Base-by-base conservation (phyloP, 2,797 vertebrate genomes). In the Ispidina lecontei region DNA sequence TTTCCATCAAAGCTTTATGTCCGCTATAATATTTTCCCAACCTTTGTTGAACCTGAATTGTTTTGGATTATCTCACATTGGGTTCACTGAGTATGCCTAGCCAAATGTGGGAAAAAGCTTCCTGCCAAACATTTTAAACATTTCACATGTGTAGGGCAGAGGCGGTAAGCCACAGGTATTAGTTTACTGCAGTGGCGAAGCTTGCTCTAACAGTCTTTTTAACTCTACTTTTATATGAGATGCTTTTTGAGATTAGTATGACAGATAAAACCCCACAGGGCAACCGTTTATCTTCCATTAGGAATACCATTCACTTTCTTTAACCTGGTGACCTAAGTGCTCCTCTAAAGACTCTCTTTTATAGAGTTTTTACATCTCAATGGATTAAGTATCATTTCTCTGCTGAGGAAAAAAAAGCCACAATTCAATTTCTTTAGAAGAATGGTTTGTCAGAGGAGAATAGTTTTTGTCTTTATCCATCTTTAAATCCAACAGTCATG, bases 41-140 rank as follows among this genome's bases (percentile, higher is more conserved):
- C 97, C 98, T 98, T 98, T 98, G 97, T 84, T 98, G 97, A 98
- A 96, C 94, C 96, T 97, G 97, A 98, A 98, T 98, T 98, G 98
- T 97, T 98, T 97, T 97, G 98, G 98, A 99, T 99, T 99, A 99
- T 98, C 98, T 98, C 98, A 98, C 98, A 96, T 99, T 95, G 82
- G 98, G 98, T 99, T 99, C 99, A 99, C 98, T 97, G 98, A 98
- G 97, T 98, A 98, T 71, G 96, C 97, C 97, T 96, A 94, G 94
- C 90, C 91, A 98, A 98, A 98, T 98, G 98, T 98, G 98, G 97
- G 98, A 98, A 98, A 98, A 97, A 96, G 97, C 96, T 96, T 97
- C 95, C 96, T 97, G 96, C 91, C 96, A 98, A 97, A 94, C 95
- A 94, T 96, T 97, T 97, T 95, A 97, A 97, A 97, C 96, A 97